Percentiles rank a stretch among this genome's conserved stretches.
phyloP scores from a whole-genome alignment of 2,888 invertebrate species.

The Zygogramma bicolorata region DNA sequence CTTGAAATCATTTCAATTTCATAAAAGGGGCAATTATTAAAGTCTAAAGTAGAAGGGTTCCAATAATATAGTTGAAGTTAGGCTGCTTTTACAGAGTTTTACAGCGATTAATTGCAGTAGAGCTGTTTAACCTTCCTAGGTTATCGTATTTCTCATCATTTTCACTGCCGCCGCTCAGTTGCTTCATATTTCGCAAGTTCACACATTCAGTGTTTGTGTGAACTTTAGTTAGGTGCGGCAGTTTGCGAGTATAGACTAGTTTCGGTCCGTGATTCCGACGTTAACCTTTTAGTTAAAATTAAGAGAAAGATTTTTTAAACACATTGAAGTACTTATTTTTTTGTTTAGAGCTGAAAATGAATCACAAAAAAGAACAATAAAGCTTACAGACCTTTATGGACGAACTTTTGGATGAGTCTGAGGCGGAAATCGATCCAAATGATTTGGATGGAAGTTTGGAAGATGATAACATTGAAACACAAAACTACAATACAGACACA shows the following conservation, averaged over 20 bases:
- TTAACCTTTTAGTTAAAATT: not conserved
- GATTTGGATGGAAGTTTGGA: slow-evolving; percentile 4
- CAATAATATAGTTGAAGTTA: no score
- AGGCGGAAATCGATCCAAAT: not conserved
- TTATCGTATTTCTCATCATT: no score
- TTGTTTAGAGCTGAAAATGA: slow-evolving; percentile 9
- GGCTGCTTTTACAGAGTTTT: no score
- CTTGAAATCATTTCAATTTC: no score
- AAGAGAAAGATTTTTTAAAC: not conserved
- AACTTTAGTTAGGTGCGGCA: not conserved
- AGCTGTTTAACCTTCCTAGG: no score
- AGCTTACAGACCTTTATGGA: not conserved
- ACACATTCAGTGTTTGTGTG: not conserved
- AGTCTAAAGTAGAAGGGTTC: no score
- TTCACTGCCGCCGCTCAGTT: not conserved
- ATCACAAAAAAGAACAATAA: not conserved
- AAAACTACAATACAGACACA: slow-evolving; percentile 6
- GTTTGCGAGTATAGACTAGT: not conserved
- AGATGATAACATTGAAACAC: not conserved
- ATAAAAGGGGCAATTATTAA: no score
- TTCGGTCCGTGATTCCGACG: not conserved
- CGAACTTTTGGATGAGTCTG: not conserved
- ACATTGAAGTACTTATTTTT: not conserved
- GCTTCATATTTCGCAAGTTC: not conserved
- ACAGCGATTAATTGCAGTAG: no score